A percentile compares a stretch with the other conserved stretches of the same genome.
Evolutionary conservation across 2,113 vertebrate genomes (phyloP).

Genomic region (Circaetus gallicus): DNA sequence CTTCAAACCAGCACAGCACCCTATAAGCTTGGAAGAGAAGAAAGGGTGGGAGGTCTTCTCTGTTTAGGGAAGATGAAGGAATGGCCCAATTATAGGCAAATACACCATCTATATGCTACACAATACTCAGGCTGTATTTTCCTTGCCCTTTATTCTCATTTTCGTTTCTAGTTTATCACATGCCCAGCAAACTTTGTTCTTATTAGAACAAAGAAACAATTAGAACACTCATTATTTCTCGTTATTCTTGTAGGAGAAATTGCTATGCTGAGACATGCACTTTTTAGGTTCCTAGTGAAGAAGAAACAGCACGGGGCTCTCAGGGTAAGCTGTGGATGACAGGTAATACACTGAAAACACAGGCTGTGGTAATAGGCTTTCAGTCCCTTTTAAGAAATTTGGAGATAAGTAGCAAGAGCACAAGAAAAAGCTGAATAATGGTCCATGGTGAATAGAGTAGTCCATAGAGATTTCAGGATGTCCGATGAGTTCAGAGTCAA

Average conservation of each 20-base stretch:
- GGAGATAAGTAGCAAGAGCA: neutral
- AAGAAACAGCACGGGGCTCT: neutral
- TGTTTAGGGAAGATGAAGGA: neutral
- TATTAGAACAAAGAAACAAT: neutral
- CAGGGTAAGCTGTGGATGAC: neutral
- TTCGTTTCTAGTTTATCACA: neutral
- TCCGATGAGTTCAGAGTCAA: rapidly evolving
- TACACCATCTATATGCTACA: neutral
- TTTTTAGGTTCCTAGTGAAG: neutral
- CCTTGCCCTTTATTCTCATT: neutral
- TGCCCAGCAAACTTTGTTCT: neutral
- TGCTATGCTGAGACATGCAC: neutral
- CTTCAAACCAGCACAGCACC: neutral
- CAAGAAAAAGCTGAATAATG: neutral
- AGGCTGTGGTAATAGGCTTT: neutral
- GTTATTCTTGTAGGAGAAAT: neutral
- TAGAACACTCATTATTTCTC: neutral
- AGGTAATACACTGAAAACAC: neutral
- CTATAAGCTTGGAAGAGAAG: neutral
- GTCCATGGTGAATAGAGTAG: neutral
- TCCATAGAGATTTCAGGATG: neutral
- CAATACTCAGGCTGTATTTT: neutral
- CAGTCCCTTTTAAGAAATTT: neutral
- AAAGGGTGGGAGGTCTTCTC: neutral
- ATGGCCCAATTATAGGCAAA: neutral